Conservation (phyloP, 2,113 vertebrate genomes). For the Oxygymnocypris stewartii region DNA sequence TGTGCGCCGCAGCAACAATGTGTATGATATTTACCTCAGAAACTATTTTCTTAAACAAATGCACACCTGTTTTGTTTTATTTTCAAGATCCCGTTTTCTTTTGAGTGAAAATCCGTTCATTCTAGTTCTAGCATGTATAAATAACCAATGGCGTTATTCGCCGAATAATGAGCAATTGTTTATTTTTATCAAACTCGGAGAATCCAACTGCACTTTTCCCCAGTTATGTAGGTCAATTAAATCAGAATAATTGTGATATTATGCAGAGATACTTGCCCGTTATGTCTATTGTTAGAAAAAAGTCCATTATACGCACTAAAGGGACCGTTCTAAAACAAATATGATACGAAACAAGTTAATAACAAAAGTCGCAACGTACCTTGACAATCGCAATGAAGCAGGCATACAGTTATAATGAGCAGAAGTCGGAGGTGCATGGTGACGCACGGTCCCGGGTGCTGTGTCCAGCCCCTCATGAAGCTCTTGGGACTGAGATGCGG, state of each 20-base stretch:
- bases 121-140: background rate
- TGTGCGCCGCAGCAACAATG: constrained; percentile 68
- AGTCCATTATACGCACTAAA: background rate
- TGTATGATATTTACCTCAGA: background rate
- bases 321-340: background rate
- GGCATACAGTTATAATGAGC: constrained; percentile 72
- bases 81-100: background rate
- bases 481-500: constrained; percentile 77
- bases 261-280: background rate
- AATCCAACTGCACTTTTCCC: background rate
- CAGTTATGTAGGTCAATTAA: too few species aligned
- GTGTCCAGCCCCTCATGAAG: constrained; percentile 78
- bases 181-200: background rate
- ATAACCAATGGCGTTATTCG: constrained; percentile 17
- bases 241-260: background rate
- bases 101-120: background rate
- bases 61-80: background rate
- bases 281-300: background rate
- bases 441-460: constrained; percentile 67
- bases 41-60: background rate
- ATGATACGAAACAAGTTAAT: background rate
- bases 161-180: background rate
- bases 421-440: constrained; percentile 75
- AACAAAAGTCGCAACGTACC: constrained; percentile 74
- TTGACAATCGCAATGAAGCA: constrained; percentile 77